Evolutionary conservation across 92 coral and sea anemone species (phyloP).

Genomic region (Zoanthus gigantus): DNA sequence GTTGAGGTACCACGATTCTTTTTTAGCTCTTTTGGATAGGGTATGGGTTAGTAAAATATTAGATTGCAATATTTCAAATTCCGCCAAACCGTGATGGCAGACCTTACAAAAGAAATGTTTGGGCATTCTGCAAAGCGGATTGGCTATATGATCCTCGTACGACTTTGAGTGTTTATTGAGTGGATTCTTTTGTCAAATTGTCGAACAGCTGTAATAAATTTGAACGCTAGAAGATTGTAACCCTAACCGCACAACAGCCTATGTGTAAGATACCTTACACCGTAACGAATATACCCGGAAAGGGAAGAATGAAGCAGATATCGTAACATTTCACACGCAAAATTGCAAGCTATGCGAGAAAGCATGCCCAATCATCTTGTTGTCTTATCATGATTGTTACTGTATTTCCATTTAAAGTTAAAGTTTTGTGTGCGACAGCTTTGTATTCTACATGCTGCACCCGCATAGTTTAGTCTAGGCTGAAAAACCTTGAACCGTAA

Average conservation of each 20-base stretch:
- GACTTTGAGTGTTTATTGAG: not conserved
- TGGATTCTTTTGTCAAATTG: not conserved
- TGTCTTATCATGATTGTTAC: not conserved
- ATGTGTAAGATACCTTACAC: not conserved
- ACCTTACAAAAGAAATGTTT: too few relatives aligned
- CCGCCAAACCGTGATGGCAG: too few relatives aligned
- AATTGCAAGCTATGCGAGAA: not conserved
- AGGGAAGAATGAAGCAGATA: not conserved
- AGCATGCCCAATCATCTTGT: not conserved
- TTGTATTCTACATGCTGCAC: too few relatives aligned
- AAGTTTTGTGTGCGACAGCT: too few relatives aligned
- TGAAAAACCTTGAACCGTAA: too few relatives aligned
- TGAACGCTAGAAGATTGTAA: not conserved
- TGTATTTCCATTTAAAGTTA: not conserved
- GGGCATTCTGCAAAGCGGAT: too few relatives aligned
- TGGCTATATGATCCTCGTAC: not conserved
- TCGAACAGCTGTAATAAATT: not conserved
- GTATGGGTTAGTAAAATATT: too few relatives aligned
- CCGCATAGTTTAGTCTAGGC: too few relatives aligned
- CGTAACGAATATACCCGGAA: not conserved
- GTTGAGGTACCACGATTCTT: too few relatives aligned
- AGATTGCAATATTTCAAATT: too few relatives aligned
- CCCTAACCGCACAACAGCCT: not conserved
- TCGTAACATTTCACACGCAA: not conserved
- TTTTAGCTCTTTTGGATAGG: too few relatives aligned